Evolutionary conservation across 2,888 invertebrate species (phyloP).

Genomic region (Caenorhabditis drosophilae): DNA sequence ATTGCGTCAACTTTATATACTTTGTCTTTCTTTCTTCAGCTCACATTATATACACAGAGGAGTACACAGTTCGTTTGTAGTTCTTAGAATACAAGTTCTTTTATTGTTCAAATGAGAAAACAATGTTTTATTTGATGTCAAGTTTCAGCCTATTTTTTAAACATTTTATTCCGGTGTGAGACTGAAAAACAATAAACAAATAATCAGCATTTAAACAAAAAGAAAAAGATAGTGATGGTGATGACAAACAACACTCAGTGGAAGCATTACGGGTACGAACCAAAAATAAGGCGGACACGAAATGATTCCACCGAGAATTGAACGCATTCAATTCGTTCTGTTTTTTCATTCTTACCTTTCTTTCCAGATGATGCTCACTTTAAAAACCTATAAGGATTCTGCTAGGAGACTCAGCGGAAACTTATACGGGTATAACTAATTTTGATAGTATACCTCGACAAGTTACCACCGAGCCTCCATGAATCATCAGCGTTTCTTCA

Average conservation of each 20-base stretch:
- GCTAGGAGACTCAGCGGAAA: conserved; percentile 42
- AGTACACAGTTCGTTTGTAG: too few species aligned
- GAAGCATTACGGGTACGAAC: conserved; percentile 40
- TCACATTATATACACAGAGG: too few species aligned
- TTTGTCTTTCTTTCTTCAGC: too few species aligned
- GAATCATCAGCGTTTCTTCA: conserved; percentile 5
- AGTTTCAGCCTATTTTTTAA: conserved; percentile 12
- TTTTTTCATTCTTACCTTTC: conserved; percentile 15
- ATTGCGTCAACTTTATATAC: too few species aligned
- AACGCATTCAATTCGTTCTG: too few species aligned
- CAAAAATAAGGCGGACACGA: conserved; percentile 13
- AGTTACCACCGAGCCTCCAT: conserved; percentile 28
- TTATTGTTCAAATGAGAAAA: too few species aligned
- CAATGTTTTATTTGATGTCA: too few species aligned
- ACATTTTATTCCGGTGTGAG: background rate
- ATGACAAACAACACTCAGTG: conserved; percentile 19
- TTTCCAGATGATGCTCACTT: background rate
- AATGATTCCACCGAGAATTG: conserved; percentile 29
- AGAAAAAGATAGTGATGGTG: background rate
- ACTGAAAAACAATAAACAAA: background rate
- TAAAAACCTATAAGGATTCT: background rate
- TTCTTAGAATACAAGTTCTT: too few species aligned
- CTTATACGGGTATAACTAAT: conserved; percentile 38
- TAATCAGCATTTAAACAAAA: background rate
- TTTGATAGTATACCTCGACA: conserved; percentile 10